Conservation (phyloP, 2,888 invertebrate genomes). For the Thymelicus lineola region DNA sequence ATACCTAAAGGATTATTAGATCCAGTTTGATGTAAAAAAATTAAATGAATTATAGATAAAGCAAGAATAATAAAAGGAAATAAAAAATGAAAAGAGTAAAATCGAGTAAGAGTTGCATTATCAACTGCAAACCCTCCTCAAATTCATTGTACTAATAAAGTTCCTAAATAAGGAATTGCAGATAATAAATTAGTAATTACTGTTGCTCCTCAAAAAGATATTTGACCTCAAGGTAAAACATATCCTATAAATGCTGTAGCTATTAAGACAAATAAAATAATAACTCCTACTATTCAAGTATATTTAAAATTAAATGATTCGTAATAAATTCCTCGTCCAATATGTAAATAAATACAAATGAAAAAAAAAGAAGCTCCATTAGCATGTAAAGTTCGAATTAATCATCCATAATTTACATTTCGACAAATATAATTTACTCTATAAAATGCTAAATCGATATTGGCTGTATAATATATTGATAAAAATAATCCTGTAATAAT, state of each 20-base stretch:
- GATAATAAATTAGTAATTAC: slow-evolving; percentile 92
- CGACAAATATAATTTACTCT: slow-evolving; percentile 89
- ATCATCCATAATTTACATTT: slow-evolving; percentile 89
- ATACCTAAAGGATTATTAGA: slow-evolving; percentile 86
- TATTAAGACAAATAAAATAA: slow-evolving; percentile 88
- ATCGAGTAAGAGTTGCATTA: slow-evolving; percentile 91
- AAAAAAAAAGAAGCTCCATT: slow-evolving; percentile 91
- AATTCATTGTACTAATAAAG: slow-evolving; percentile 87
- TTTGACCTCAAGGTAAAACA: slow-evolving; percentile 92
- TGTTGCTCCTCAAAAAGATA: slow-evolving; percentile 92
- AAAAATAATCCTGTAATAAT: slow-evolving; percentile 88
- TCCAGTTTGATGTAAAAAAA: slow-evolving; percentile 88
- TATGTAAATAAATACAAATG: slow-evolving; percentile 88
- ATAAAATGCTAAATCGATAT: slow-evolving; percentile 87
- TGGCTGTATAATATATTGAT: slow-evolving; percentile 88
- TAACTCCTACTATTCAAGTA: slow-evolving; percentile 87
- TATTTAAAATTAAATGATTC: slow-evolving; percentile 78
- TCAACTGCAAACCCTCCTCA: slow-evolving; percentile 91
- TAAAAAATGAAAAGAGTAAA: slow-evolving; percentile 90
- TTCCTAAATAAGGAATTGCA: slow-evolving; percentile 89
- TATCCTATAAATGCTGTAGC: slow-evolving; percentile 91
- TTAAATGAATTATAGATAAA: slow-evolving; percentile 86
- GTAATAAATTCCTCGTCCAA: slow-evolving; percentile 86
- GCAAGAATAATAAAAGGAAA: slow-evolving; percentile 88
- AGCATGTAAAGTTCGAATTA: slow-evolving; percentile 87